These are phyloP conservation scores for Luperina nickerlii DNA, from an alignment of 2,888 invertebrate genomes.

Conservation along the genomic window DNA sequence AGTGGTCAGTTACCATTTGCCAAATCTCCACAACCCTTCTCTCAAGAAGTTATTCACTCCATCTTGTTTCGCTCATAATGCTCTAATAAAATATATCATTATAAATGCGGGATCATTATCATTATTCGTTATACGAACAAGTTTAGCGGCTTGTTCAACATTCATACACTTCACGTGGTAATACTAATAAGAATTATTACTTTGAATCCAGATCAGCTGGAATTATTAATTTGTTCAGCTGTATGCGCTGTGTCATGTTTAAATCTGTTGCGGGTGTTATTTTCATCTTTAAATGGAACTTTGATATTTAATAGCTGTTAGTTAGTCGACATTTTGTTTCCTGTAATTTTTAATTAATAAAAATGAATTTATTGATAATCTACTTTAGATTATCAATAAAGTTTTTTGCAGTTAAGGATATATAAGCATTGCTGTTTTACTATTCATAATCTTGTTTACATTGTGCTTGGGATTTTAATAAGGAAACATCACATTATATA, in stretches of 20 bases:
- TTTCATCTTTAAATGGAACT: background rate
- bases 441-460: background rate
- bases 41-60: constrained; percentile 64
- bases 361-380: no score
- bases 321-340: background rate
- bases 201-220: constrained; percentile 8
- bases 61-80: constrained; percentile 74
- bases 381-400: background rate
- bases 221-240: constrained; percentile 38
- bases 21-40: constrained; percentile 24
- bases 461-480: background rate
- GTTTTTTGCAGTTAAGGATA: background rate
- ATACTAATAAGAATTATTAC: constrained; percentile 52
- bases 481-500: background rate
- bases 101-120: constrained; percentile 77
- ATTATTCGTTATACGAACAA: constrained; percentile 61
- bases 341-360: background rate
- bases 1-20: constrained; percentile 44
- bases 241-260: constrained; percentile 12
- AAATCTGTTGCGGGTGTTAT: constrained; percentile 1
- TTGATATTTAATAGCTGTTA: background rate
- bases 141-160: constrained; percentile 60
- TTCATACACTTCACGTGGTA: constrained; percentile 43
- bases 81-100: constrained; percentile 80
- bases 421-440: background rate